phyloP scores from a whole-genome alignment of 2,888 invertebrate species.

The Agrochola lychnidis region DNA sequence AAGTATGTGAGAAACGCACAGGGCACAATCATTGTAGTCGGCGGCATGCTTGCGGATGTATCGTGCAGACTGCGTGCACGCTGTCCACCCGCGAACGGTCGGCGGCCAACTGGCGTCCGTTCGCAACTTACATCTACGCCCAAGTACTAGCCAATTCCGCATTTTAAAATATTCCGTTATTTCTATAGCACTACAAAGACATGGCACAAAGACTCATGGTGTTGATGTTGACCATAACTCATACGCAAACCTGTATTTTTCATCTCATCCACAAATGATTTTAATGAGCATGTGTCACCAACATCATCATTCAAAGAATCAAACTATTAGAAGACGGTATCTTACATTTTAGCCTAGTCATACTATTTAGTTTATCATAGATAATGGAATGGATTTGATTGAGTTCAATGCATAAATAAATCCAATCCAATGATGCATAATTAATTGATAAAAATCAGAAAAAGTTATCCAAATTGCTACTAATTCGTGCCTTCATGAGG shows the following conservation, averaged over 20 bases:
- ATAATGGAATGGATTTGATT: background rate
- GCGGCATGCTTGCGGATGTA: constrained; percentile 86
- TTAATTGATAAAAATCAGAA: background rate
- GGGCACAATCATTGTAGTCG: constrained; percentile 89
- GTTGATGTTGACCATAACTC: constrained; percentile 68
- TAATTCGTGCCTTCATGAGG: background rate
- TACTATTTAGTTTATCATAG: background rate
- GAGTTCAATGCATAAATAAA: background rate
- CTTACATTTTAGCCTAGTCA: constrained; percentile 12
- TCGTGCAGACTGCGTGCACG: constrained; percentile 80
- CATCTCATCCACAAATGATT: constrained; percentile 55
- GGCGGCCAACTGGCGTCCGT: constrained; percentile 88
- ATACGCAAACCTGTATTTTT: constrained; percentile 66
- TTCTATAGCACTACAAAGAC: constrained; percentile 80
- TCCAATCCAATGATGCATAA: constrained; percentile 2
- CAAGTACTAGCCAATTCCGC: constrained; percentile 88
- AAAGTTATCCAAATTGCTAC: background rate
- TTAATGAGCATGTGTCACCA: constrained; percentile 40
- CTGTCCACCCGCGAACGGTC: constrained; percentile 86
- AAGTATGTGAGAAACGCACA: constrained; percentile 82
- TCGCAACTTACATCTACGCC: constrained; percentile 78
- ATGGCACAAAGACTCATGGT: constrained; percentile 71
- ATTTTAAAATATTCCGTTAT: constrained; percentile 88
- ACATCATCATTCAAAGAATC: constrained; percentile 44
- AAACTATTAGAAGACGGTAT: constrained; percentile 14